These are phyloP conservation scores for Sorex fumeus DNA, from an alignment of 2,113 vertebrate species.

Conservation along the genomic window DNA sequence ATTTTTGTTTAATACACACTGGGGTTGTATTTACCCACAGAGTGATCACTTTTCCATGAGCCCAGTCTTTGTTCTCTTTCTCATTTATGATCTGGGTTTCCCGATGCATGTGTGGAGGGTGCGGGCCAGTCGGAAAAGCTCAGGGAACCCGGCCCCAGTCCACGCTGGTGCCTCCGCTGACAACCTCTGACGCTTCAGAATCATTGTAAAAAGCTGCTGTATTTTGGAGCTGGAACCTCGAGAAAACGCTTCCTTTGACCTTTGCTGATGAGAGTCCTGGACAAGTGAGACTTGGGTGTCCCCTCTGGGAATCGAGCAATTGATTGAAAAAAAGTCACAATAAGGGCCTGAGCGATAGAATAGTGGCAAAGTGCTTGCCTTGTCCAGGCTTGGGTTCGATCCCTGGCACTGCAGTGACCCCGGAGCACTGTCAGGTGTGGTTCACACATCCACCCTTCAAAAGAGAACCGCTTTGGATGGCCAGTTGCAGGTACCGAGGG, in stretches of 20 bases:
- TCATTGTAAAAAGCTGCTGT: background rate
- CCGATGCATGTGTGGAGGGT: background rate
- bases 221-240: background rate
- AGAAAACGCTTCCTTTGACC: background rate
- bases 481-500: no score
- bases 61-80: slow-evolving; percentile 81
- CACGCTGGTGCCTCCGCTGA: no score
- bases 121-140: background rate
- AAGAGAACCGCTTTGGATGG: no score
- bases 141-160: background rate
- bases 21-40: slow-evolving; percentile 85
- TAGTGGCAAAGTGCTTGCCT: background rate
- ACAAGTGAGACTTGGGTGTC: no score
- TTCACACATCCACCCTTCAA: no score
- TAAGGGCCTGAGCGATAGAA: background rate
- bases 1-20: slow-evolving; percentile 88
- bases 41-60: slow-evolving; percentile 80
- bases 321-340: background rate
- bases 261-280: background rate
- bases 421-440: no score
- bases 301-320: background rate
- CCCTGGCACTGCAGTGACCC: no score
- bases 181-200: background rate
- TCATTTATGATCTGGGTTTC: slow-evolving; percentile 77
- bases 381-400: no score